Evolutionary conservation across 2,888 invertebrate species (phyloP).

Genomic region (Gymnosoma rotundatum): DNA sequence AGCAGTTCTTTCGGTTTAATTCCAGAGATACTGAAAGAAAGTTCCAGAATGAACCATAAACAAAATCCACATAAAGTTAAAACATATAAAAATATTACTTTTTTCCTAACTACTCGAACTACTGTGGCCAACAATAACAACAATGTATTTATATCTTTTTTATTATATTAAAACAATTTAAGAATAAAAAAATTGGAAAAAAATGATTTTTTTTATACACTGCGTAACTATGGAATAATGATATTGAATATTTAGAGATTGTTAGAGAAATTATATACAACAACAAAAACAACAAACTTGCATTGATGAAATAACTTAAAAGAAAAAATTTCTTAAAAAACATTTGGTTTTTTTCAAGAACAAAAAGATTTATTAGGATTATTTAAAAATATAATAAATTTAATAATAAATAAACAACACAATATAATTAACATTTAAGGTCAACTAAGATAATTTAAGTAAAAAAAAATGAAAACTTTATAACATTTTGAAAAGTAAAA

Average conservation of each 20-base stretch:
- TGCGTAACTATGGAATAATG: slow-evolving; percentile 57
- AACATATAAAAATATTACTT: too few species aligned
- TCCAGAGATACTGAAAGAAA: too few species aligned
- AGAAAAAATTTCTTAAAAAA: neutral
- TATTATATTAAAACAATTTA: slow-evolving; percentile 58
- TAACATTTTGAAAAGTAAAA: slow-evolving; percentile 30
- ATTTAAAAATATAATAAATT: slow-evolving; percentile 37
- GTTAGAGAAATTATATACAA: slow-evolving; percentile 45
- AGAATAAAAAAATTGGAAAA: slow-evolving; percentile 44
- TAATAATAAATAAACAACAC: neutral
- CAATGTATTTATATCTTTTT: slow-evolving; percentile 54
- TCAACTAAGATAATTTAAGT: slow-evolving; percentile 23
- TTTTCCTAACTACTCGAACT: neutral
- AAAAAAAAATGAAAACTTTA: slow-evolving; percentile 34
- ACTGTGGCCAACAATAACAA: slow-evolving; percentile 24
- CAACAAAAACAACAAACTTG: slow-evolving; percentile 20
- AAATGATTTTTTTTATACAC: slow-evolving; percentile 66
- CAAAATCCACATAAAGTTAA: too few species aligned
- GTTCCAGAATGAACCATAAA: too few species aligned
- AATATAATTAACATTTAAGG: slow-evolving; percentile 12
- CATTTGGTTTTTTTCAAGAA: slow-evolving; percentile 7
- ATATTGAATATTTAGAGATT: slow-evolving; percentile 56
- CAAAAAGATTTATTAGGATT: slow-evolving; percentile 42
- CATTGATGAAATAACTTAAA: neutral
- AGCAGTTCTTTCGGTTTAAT: too few species aligned